Percentiles rank a stretch among this genome's conserved stretches.
These are phyloP conservation scores for Adrianichthys oophorus DNA, from an alignment of 2,797 vertebrate genomes.

Conservation along the genomic window DNA sequence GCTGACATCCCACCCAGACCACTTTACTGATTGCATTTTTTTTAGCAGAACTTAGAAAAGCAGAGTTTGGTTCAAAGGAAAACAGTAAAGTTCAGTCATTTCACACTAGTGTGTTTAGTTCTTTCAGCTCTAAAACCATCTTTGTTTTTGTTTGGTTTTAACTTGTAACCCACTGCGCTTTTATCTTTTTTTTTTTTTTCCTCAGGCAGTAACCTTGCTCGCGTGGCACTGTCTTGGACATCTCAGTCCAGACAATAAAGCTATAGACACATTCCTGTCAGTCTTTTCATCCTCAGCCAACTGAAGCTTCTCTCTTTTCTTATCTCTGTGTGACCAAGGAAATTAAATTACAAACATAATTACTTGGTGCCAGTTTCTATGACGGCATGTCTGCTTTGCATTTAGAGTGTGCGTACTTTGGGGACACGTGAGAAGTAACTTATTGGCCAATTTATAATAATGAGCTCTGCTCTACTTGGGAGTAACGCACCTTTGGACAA, in stretches of 20 bases:
- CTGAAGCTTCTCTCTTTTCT: conserved; percentile 65
- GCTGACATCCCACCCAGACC: conserved; percentile 56
- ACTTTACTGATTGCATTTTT: conserved; percentile 65
- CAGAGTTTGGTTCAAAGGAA: conserved; percentile 11
- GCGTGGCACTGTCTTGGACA: conserved; percentile 51
- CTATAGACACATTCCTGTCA: conserved; percentile 54
- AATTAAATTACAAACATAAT: conserved; percentile 86
- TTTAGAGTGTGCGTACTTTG: conserved; percentile 77
- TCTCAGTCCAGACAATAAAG: conserved; percentile 70
- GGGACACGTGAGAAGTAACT: conserved; percentile 68
- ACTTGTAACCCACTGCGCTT: conserved; percentile 18
- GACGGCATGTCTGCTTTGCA: conserved; percentile 77
- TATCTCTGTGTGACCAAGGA: conserved; percentile 79
- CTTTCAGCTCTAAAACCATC: conserved; percentile 10
- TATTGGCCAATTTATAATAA: conserved; percentile 76
- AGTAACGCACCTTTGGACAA: conserved; percentile 61
- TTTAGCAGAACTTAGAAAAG: conserved; percentile 37
- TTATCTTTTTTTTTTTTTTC: conserved; percentile 31
- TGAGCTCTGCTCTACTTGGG: conserved; percentile 59
- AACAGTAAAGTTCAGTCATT: conserved; percentile 38
- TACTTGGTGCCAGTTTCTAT: conserved; percentile 72
- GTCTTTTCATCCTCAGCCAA: conserved; percentile 68
- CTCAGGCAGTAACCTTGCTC: conserved; percentile 32
- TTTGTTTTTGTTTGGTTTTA: conserved; percentile 31
- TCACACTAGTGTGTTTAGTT: conserved; percentile 11